phyloP scores from a whole-genome alignment of 2,113 vertebrate genomes.

The Cygnus atratus region DNA sequence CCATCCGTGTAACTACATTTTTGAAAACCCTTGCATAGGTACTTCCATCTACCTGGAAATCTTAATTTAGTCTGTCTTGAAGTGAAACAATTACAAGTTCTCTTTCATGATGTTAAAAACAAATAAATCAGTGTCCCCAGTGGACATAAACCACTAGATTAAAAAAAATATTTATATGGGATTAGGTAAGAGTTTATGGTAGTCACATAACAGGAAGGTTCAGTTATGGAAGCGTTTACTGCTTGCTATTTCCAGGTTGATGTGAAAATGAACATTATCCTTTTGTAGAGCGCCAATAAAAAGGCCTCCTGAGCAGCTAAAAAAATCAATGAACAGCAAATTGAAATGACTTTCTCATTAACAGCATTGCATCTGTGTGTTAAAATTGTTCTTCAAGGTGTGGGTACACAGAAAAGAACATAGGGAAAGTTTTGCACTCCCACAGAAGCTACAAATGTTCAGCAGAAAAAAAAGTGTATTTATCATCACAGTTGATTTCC shows the following conservation, averaged over 20 bases:
- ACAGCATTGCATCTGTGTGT: neutral
- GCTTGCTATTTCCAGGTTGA: neutral
- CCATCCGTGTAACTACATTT: conserved; percentile 31
- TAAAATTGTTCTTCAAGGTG: neutral
- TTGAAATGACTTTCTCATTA: neutral
- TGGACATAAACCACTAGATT: neutral
- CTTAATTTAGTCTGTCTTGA: neutral
- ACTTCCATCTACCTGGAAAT: neutral
- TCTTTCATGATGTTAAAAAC: neutral
- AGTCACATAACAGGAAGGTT: conserved; percentile 31
- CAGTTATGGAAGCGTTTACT: neutral
- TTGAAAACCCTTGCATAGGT: conserved; percentile 18
- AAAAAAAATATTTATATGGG: neutral
- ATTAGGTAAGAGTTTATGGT: conserved; percentile 13
- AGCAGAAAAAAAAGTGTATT: neutral
- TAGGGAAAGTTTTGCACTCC: neutral
- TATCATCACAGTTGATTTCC: neutral
- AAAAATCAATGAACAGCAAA: neutral
- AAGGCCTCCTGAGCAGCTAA: neutral
- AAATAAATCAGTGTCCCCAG: neutral
- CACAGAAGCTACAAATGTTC: neutral
- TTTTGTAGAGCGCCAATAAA: conserved; percentile 7
- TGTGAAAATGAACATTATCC: conserved; percentile 45
- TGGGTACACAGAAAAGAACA: neutral
- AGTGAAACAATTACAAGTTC: neutral